phyloP scores from a whole-genome alignment of 2,797 vertebrate species.

The Eleutherodactylus coqui region DNA sequence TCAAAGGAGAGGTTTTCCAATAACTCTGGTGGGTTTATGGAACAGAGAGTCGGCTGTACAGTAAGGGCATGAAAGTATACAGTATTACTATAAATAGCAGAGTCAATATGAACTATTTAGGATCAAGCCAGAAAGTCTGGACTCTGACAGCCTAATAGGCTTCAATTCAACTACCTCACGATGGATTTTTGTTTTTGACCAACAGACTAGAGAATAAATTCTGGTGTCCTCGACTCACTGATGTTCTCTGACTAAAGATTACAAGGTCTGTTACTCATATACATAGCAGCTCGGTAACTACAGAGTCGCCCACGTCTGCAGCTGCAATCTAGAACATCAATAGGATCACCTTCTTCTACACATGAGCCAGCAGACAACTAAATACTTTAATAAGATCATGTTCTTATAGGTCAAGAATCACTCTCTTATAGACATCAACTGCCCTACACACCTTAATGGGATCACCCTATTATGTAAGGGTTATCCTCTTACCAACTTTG shows the following conservation, averaged over 20 bases:
- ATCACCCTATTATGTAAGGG: slow-evolving; percentile 41
- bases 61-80: neutral
- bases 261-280: neutral
- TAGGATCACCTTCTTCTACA: slow-evolving; percentile 52
- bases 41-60: neutral
- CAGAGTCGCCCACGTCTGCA: slow-evolving; percentile 32
- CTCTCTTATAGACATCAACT: slow-evolving; percentile 39
- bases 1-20: neutral
- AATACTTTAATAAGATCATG: slow-evolving; percentile 59
- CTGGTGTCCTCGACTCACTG: neutral
- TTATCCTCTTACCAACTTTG: slow-evolving; percentile 38
- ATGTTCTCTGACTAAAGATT: neutral
- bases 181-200: slow-evolving; percentile 10
- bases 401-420: slow-evolving; percentile 54
- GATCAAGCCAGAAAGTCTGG: slow-evolving; percentile 11
- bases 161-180: neutral
- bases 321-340: slow-evolving; percentile 29
- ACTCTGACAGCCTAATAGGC: slow-evolving; percentile 12
- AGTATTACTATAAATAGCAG: slow-evolving; percentile 30
- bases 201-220: slow-evolving; percentile 7
- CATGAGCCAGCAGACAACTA: slow-evolving; percentile 42
- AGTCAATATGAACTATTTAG: slow-evolving; percentile 34
- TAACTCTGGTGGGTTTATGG: neutral
- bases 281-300: neutral
- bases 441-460: slow-evolving; percentile 51